Evolutionary conservation across 1,140 invertebrate genomes (phyloP), one percentile per base, ranked within the genome.

Genomic region (Vanessa tameamea): DNA sequence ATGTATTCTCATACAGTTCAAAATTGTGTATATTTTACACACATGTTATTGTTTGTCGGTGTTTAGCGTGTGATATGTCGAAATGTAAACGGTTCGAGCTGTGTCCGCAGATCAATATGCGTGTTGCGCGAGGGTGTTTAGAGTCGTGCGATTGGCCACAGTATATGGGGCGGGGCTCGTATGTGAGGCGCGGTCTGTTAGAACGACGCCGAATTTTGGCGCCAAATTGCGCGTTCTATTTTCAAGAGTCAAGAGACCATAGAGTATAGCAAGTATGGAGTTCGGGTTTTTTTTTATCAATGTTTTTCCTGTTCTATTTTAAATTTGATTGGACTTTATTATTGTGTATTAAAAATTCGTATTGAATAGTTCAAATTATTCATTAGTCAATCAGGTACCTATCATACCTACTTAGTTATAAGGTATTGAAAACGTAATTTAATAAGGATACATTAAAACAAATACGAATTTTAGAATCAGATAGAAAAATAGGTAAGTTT

Each of bases 31-130:
- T 9, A 15, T n/a, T 20, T 14, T 23, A 12, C 14, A 31, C 85
- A 86, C 85, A 88, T 91, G 83, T 91, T 90, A 90, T 92, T 92
- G 88, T 92, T 92, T 91, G 88, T 87, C 89, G 82, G 82, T 88
- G 89, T 92, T 92, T 91, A 89, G 89, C 84, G 84, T 89, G 89
- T 90, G 90, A 92, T 92, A 92, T 91, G 89, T 92, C 90, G 90
- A 92, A 92, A 90, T 88, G 87, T 90, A 88, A 89, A 90, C 87
- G 88, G 88, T 88, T 90, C 82, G 84, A 88, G 87, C 87, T 83
- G 82, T 90, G 88, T 91, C 89, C 84, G 84, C 87, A 92, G 90
- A 92, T 92, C 90, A 90, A 92, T 92, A 92, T 92, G 90, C 90
- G 90, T 91, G 87, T 88, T 82, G 85, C 85, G 87, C 85, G 88